Evolutionary conservation across 2,113 vertebrate genomes (phyloP), one percentile per base, ranked within the genome.

Genomic region (Xerus inauris): DNA sequence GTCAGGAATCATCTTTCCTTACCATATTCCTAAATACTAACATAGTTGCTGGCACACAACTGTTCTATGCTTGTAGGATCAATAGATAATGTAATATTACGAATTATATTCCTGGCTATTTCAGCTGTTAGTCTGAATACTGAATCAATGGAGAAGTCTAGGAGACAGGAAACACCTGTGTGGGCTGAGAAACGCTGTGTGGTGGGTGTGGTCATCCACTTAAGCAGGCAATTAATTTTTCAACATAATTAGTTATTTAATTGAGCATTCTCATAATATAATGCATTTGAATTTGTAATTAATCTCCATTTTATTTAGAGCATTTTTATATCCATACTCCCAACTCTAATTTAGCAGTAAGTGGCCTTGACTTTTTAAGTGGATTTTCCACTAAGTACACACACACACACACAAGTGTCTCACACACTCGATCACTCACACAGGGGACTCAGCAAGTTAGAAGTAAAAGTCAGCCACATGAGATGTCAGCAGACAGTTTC

Each of bases 231-330:
- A 94, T 91, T 98, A 95, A 96, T 93, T 98, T 98, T 98, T 98
- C 98, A 98, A 94, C 89, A 73, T 97, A 98, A 98, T 98, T 98
- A 98, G 91, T 62, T 97, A 67, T 98, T 96, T 98, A 98, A 98
- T 98, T 98, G 98, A 92, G 96, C 98, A 98, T 96, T 97, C 22
- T 94, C 6, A 35, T 94, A 94, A 93, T 98, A 90, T 91, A 96
- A 97, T 87, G 57, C 28, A 76, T 98, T 97, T 97, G 96, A 97
- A 97, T 95, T 96, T 83, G 85, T 98, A 98, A 97, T 98, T 98
- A 97, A 93, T 90, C 64, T 95, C 87, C 17, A 93, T 95, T 93
- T 93, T 89, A 71, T 45, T 94, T 91, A 71, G 77, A 92, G 14
- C 30, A 85, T 84, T 51, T 95, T 95, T 92, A 12, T 92, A 59